Base-by-base conservation (phyloP, 2,113 vertebrate genomes). In the Ranitomeya variabilis region DNA sequence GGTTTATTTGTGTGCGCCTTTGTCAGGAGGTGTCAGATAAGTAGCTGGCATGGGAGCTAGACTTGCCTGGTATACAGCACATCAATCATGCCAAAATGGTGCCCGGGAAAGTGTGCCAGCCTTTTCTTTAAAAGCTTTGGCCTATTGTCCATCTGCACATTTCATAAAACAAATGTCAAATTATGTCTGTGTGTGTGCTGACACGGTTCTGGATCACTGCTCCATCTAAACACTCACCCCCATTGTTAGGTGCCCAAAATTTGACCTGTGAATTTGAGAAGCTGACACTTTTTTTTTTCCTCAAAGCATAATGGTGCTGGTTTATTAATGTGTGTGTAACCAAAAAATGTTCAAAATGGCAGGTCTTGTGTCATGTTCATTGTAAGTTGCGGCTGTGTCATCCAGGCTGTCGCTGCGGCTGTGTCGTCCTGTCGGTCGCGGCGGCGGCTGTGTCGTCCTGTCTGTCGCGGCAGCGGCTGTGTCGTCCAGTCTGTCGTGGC, bases 141-240 rank as follows among this genome's bases (percentile, higher is more conserved):
- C 9, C 73, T 62, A 77, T 77, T 86, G 71, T 76, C 16, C 31
- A 21, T 54, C 69, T 59, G 37, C 69, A 86, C 84, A 31, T 86
- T 86, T 37, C 66, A 45, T 31, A 86, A 21, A 86, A 76, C 23
- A 85, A 85, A 6, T 55, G 76, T 7, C 55, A 12, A 59, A 77
- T 57, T 60, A 59, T 19, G 71, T 15, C 23, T 55, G 7, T 13
- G 54, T 37, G 31, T 51, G 84, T 19, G n/a, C 71, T n/a, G 71
- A 86, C 71, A 86, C 31, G 0, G 84, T 62, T 86, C 26, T 51
- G 73, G 84, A 73, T 86, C 84, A 86, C 31, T 73, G 71, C n/a
- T 37, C 31, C 57, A 62, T 45, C 31, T 76, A 62, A 76, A 60
- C 11, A 45, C 71, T 62, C 54, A 12, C 51, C 51, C 67, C 57